Evolutionary conservation across 2,113 vertebrate species (phyloP).

Genomic region (Salminus brasiliensis): DNA sequence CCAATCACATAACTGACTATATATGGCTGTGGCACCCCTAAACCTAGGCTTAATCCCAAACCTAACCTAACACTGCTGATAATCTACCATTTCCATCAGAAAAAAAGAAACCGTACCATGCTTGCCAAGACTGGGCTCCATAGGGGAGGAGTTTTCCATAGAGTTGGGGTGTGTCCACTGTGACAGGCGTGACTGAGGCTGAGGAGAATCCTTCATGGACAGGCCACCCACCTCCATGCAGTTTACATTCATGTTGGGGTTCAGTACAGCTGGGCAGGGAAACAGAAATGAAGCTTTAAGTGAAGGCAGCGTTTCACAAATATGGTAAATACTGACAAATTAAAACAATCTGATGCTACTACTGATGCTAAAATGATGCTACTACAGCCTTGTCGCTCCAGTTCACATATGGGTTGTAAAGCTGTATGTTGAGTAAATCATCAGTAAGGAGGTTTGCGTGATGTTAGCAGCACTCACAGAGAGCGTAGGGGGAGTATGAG

Average conservation of each 20-base stretch:
- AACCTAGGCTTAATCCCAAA: too few relatives aligned
- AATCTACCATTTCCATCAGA: too few relatives aligned
- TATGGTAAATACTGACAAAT: background rate
- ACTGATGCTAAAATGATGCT: too few relatives aligned
- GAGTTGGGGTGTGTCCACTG: constrained; percentile 98
- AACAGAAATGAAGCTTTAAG: background rate
- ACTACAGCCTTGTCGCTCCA: too few relatives aligned
- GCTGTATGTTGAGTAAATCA: too few relatives aligned
- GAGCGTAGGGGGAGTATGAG: constrained; percentile 91
- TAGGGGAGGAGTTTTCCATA: constrained; percentile 90
- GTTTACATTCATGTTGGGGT: constrained; percentile 94
- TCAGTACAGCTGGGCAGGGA: constrained; percentile 85
- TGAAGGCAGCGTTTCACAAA: background rate
- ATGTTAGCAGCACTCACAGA: constrained; percentile 78
- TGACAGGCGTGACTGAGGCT: constrained; percentile 96
- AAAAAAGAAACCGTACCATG: constrained; percentile 74
- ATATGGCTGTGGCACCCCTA: too few relatives aligned
- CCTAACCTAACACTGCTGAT: too few relatives aligned
- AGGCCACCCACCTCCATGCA: constrained; percentile 91
- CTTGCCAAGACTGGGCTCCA: constrained; percentile 91
- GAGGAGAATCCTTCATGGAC: constrained; percentile 92
- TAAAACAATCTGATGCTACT: too few relatives aligned
- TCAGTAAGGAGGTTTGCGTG: too few relatives aligned
- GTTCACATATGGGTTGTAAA: too few relatives aligned
- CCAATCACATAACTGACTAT: too few relatives aligned